Base-by-base conservation (phyloP, 2,113 vertebrate species). In the Polypterus bichir region DNA sequence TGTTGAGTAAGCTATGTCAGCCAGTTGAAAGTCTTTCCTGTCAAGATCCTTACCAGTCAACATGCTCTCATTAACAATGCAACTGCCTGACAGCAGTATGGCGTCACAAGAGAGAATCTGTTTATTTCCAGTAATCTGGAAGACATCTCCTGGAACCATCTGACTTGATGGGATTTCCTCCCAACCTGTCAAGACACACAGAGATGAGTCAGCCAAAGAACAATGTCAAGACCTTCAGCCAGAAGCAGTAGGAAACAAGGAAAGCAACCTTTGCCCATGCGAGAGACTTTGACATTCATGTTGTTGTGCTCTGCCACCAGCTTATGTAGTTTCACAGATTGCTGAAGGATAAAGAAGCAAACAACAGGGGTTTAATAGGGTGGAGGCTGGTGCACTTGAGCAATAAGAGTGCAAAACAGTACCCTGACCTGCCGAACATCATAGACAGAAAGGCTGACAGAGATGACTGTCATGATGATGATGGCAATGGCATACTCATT, bases 221-320 rank as follows among this genome's bases (percentile, higher is more conserved):
- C 27, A 27, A 27, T 27, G 27, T 27, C 27, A 27, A 2, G 27
- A 27, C 27, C 27, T 27, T 27, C 27, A 27, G 27, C 27, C 27
- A 27, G 27, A 27, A 27, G 27, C 27, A 27, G 27, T 27, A 27
- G 27, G 27, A 27, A 27, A 27, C 27, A 27, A 27, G 27, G 2
- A 27, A 27, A 27, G 27, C 27, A 27, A 27, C 27, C 27, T 27
- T 1, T 27, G 27, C 27, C 27, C 27, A 27, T 27, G 27, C 27
- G 27, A 2, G 27, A 81, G 59, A 89, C 79, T 59, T 82, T 82
- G 66, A 87, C 78, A 60, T 44, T 78, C 72, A 79, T 70, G 65
- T 71, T 82, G 69, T 82, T 87, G 65, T 89, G 86, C 71, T 83
- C 79, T 65, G 82, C 81, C 70, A 88, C 86, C 74, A 89, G 81